Percentiles rank a stretch among this genome's conserved stretches.
Evolutionary conservation across 2,113 vertebrate species (phyloP).

Genomic region (Gallinago jamesoni): DNA sequence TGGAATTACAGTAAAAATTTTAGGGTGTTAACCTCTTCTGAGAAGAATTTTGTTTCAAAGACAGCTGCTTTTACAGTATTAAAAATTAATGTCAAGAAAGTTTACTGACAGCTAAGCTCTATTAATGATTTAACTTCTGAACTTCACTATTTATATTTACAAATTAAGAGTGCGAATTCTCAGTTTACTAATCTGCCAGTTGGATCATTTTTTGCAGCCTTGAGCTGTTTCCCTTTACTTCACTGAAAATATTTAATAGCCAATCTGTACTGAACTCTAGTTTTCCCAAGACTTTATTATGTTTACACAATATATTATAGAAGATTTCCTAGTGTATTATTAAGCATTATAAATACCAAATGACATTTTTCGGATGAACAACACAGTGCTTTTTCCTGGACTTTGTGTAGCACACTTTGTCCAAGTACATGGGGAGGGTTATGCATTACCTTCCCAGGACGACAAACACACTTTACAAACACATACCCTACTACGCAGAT

Average conservation of each 20-base stretch:
- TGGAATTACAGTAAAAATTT: not conserved
- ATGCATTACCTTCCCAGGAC: not conserved
- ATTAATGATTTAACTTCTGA: constrained; percentile 2
- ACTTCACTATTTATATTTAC: constrained; percentile 33
- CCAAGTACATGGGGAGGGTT: not conserved
- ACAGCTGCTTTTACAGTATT: not conserved
- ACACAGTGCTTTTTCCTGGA: not conserved
- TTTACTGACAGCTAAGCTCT: constrained; percentile 2
- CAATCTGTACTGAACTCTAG: not conserved
- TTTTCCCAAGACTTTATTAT: not conserved
- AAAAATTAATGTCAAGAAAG: not conserved
- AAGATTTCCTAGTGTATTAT: not conserved
- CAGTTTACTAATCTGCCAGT: constrained; percentile 19
- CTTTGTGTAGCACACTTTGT: not conserved
- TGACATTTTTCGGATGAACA: not conserved
- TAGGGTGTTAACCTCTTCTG: not conserved
- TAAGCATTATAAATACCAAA: not conserved
- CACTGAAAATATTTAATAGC: constrained; percentile 21
- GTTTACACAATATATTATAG: not conserved
- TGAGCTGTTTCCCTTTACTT: constrained; percentile 5
- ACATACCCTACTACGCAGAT: not conserved
- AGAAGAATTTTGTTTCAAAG: not conserved
- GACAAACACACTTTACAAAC: not conserved
- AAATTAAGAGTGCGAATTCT: constrained; percentile 2
- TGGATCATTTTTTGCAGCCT: not conserved